These are phyloP conservation scores for Urosaurus nigricauda DNA, from an alignment of 2,797 vertebrate species.

Conservation along the genomic window DNA sequence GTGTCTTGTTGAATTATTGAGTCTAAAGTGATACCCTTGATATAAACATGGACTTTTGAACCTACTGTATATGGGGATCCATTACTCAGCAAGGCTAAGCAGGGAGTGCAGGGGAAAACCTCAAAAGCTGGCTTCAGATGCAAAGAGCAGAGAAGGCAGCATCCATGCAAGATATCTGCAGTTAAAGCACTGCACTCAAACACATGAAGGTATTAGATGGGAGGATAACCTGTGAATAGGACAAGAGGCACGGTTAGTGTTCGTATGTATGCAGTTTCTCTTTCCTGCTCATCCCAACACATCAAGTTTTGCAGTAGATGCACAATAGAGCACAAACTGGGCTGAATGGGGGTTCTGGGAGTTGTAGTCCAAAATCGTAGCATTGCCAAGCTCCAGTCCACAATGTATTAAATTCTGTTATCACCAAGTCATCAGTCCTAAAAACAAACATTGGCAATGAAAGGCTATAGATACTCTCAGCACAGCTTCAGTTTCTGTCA, in stretches of 20 bases:
- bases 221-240: neutral
- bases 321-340: neutral
- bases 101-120: slow-evolving; percentile 48
- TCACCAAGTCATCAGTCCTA: neutral
- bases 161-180: neutral
- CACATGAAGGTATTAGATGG: neutral
- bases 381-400: neutral
- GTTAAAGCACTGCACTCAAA: neutral
- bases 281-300: too few species aligned
- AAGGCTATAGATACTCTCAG: neutral
- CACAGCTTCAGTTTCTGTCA: neutral
- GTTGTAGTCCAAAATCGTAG: too few species aligned
- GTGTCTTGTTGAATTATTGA: slow-evolving; percentile 58
- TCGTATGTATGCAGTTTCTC: neutral
- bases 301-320: neutral
- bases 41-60: slow-evolving; percentile 69
- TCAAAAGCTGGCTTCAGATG: neutral
- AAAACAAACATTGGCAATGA: neutral
- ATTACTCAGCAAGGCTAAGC: slow-evolving; percentile 50
- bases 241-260: neutral
- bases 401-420: neutral
- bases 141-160: neutral
- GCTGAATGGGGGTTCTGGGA: neutral
- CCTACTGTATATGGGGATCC: slow-evolving; percentile 51
- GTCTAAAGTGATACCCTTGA: slow-evolving; percentile 61